Conservation (phyloP, 2,888 invertebrate species). For the Standfussiana lucernea region DNA sequence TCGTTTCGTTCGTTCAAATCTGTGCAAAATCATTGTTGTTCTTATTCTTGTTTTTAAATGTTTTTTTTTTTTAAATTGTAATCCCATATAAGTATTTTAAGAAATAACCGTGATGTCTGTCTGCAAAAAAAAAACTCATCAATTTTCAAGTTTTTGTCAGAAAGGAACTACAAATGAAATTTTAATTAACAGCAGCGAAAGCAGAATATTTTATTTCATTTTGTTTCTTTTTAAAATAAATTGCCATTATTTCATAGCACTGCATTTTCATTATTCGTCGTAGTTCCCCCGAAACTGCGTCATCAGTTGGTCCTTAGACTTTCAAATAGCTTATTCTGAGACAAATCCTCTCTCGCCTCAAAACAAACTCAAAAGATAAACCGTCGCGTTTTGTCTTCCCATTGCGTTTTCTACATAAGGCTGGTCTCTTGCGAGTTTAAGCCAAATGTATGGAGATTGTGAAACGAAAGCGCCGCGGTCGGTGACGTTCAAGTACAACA, state of each 20-base stretch:
- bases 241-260: neutral
- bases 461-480: conserved; percentile 41
- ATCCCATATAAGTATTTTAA: neutral
- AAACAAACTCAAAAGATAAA: neutral
- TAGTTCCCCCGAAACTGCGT: neutral
- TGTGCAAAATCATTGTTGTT: neutral
- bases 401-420: conserved; percentile 53
- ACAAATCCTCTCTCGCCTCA: neutral
- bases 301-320: neutral
- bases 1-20: neutral
- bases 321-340: neutral
- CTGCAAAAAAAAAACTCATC: neutral
- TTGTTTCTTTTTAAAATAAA: neutral
- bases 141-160: neutral
- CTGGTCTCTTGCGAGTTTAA: conserved; percentile 62
- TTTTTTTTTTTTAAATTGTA: neutral
- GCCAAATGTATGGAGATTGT: conserved; percentile 72
- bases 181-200: neutral
- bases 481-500: conserved; percentile 5
- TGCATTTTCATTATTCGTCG: neutral
- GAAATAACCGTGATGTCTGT: neutral
- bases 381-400: conserved; percentile 8
- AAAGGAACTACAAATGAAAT: neutral
- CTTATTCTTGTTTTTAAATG: neutral
- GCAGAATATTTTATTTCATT: neutral